Evolutionary conservation across 2,113 vertebrate genomes (phyloP).

Genomic region (Ceyx cyanopectus): DNA sequence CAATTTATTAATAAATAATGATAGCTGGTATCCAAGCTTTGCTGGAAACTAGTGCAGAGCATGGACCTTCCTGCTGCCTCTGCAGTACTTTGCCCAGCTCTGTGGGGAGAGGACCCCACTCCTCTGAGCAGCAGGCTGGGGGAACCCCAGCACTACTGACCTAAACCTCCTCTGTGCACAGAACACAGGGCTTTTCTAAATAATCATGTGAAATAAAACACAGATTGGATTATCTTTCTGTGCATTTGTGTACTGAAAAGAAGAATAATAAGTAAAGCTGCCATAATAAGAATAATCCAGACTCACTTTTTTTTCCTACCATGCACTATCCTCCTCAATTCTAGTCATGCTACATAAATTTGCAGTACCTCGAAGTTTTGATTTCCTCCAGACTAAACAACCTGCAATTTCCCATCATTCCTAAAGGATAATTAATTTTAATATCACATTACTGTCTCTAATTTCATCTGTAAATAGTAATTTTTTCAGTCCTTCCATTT

Average conservation of each 20-base stretch:
- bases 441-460: not conserved
- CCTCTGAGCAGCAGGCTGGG: not conserved
- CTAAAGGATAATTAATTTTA: not conserved
- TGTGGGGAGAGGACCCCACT: not conserved
- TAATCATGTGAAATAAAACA: not conserved
- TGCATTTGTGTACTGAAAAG: not conserved
- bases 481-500: not conserved
- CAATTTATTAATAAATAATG: conserved; percentile 13
- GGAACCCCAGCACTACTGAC: not conserved
- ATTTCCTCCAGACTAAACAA: not conserved
- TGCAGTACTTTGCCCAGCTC: not conserved
- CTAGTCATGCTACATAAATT: not conserved
- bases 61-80: not conserved
- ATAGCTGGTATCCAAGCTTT: not conserved
- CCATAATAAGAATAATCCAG: not conserved
- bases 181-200: not conserved
- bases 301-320: not conserved
- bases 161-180: not conserved
- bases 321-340: not conserved
- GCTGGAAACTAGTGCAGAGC: rapidly evolving
- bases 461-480: not conserved
- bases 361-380: not conserved
- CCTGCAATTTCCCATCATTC: not conserved
- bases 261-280: too few relatives aligned
- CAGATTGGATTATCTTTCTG: not conserved